Base-by-base conservation (phyloP, 2,797 vertebrate genomes). In the Onychomys leucogaster region DNA sequence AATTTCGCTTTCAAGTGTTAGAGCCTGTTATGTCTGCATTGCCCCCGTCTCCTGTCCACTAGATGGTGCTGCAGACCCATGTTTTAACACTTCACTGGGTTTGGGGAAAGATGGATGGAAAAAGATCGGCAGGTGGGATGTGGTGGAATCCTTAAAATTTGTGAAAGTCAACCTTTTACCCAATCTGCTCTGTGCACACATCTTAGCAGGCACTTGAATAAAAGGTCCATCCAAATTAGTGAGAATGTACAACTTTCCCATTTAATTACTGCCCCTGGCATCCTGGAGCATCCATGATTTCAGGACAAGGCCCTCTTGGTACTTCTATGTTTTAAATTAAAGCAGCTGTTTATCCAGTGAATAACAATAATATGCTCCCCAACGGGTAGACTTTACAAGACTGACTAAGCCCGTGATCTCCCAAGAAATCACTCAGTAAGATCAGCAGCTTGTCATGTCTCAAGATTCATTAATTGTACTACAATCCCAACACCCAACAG, bases 21-120 rank as follows among this genome's bases (percentile, higher is more conserved):
- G 10, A 77, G 49, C 34, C 37, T 0, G 1, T 75, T 2, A 6
- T 41, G 46, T 77, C 25, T 14, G 43, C 65, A 82, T 76, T 84
- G n/a, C 90, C 98, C 94, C 86, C 4, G 4, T 76, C 23, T 97
- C 93, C 93, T 97, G 82, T 73, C 96, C 98, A 97, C 98, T 97
- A 98, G 98, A 97, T 98, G 98, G 98, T 63, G 97, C 94, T 97
- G 80, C 91, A 95, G 92, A 93, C 88, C 94, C 69, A 29, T 88
- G 83, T 92, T 97, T 97, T 94, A 86, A 81, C 73, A 95, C 94
- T 59, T 96, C 95, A 71, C 82, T 82, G 92, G 77, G 23, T 73
- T 81, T 46, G 69, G 32, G 55, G 86, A 82, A 91, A 61, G 87
- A 92, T 43, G 57, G 67, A 12, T 52, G 81, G 34, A 90, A 82